Conservation (phyloP, 2,888 invertebrate species). For the Diaphora mendica region DNA sequence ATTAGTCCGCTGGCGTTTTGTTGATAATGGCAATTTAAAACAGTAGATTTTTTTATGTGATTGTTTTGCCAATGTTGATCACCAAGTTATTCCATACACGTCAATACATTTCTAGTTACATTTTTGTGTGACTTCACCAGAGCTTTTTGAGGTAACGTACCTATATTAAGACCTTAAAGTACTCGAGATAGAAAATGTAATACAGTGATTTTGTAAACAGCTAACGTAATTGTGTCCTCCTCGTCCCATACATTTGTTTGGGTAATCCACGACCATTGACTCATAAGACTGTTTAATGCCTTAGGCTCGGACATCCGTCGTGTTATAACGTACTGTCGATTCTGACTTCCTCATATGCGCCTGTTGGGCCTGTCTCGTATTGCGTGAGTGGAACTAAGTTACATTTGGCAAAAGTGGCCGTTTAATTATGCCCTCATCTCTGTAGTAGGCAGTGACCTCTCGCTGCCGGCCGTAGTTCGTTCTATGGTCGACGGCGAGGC, state of each 20-base stretch:
- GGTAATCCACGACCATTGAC: not conserved
- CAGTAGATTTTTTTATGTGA: not conserved
- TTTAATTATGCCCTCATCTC: too few relatives aligned
- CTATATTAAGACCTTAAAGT: not conserved
- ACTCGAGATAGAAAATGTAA: not conserved
- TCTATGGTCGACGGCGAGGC: too few relatives aligned
- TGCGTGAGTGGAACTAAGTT: not conserved
- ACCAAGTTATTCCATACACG: too few relatives aligned
- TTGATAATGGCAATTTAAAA: not conserved
- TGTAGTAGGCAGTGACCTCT: too few relatives aligned
- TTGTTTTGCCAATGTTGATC: not conserved
- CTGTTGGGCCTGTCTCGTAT: not conserved
- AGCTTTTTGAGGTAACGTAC: not conserved
- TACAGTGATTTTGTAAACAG: not conserved
- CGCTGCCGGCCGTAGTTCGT: too few relatives aligned
- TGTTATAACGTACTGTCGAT: not conserved
- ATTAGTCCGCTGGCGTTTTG: not conserved
- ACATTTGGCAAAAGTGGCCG: not conserved
- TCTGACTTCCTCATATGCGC: not conserved
- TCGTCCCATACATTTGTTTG: not conserved
- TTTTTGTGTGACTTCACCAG: not conserved
- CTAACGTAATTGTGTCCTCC: not conserved
- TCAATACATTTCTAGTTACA: not conserved
- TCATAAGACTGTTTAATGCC: not conserved
- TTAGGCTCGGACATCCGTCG: not conserved